phyloP scores from a whole-genome alignment of 2,888 invertebrate genomes.

The Isotomurus palustris region DNA sequence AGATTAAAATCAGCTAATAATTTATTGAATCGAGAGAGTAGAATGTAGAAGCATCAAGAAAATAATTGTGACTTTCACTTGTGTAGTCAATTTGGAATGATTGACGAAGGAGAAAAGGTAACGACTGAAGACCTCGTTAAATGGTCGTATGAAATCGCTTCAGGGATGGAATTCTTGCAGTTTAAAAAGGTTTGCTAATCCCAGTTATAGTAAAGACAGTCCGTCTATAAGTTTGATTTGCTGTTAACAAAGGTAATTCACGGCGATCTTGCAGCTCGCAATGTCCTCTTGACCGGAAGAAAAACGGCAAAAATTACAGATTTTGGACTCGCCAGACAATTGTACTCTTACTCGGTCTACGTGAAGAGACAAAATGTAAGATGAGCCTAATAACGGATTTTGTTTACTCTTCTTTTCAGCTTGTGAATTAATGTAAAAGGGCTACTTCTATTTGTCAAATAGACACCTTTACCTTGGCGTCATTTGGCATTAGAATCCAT shows the following conservation, averaged over 20 bases:
- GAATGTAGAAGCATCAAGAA: no score
- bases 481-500: constrained; percentile 20
- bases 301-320: constrained; percentile 25
- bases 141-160: constrained; percentile 20
- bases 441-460: constrained; percentile 1
- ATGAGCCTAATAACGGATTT: background rate
- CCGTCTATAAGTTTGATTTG: background rate
- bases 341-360: constrained; percentile 30
- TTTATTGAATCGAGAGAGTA: no score
- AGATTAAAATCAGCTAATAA: background rate
- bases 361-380: constrained; percentile 29
- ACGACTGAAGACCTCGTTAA: constrained; percentile 20
- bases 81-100: background rate
- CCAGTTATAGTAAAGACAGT: background rate
- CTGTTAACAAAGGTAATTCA: background rate
- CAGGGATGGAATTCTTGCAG: constrained; percentile 25
- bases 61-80: background rate
- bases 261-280: constrained; percentile 12
- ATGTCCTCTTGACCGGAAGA: constrained; percentile 17
- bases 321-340: constrained; percentile 26
- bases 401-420: background rate
- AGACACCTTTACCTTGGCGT: constrained; percentile 31
- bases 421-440: background rate
- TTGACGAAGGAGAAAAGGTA: background rate
- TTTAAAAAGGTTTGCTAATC: constrained; percentile 13